Base-by-base conservation (phyloP, 1,140 invertebrate genomes). In the Halotydeus destructor region DNA sequence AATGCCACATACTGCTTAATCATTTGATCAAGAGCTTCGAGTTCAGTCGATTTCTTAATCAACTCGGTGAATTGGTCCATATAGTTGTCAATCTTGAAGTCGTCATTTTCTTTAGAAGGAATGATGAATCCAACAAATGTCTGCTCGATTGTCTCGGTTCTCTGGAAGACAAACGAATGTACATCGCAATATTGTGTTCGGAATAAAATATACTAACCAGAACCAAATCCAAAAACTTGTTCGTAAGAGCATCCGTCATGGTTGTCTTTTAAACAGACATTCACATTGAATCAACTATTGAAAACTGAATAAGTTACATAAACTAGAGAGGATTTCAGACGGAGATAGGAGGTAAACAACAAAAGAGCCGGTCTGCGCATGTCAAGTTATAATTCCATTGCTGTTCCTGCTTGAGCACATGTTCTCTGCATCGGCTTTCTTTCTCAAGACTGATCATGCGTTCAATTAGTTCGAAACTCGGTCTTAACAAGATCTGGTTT, bases 241-340 rank as follows among this genome's bases (percentile, higher is more conserved):
- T 75, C 2, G 76, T 82, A 0, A 91, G 82, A 18, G 69, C 60
- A 25, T 70, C 66, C 0, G 84, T 78, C 0, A 74, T 60, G 0
- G 81, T 69, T 0, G 86, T 61, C 94, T 88, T 56, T 89, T 93
- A 55, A 93, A 96, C 27, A 86, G 67, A 86, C 88, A 96, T 54
- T 96, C 88, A 0, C 78, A 81, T 4, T 73, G 70, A 16, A n/a
- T n/a, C n/a, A n/a, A n/a, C n/a, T n/a, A n/a, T n/a, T n/a, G n/a
- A n/a, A n/a, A n/a, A n/a, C n/a, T n/a, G n/a, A n/a, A n/a, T n/a
- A n/a, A n/a, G n/a, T n/a, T n/a, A n/a, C n/a, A n/a, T n/a, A n/a
- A n/a, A n/a, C n/a, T n/a, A n/a, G n/a, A n/a, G n/a, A n/a, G n/a
- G n/a, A n/a, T n/a, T n/a, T n/a, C n/a, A n/a, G n/a, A n/a, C n/a